phyloP scores from a whole-genome alignment of 2,888 invertebrate species.

The Leptopilina drosophilae region DNA sequence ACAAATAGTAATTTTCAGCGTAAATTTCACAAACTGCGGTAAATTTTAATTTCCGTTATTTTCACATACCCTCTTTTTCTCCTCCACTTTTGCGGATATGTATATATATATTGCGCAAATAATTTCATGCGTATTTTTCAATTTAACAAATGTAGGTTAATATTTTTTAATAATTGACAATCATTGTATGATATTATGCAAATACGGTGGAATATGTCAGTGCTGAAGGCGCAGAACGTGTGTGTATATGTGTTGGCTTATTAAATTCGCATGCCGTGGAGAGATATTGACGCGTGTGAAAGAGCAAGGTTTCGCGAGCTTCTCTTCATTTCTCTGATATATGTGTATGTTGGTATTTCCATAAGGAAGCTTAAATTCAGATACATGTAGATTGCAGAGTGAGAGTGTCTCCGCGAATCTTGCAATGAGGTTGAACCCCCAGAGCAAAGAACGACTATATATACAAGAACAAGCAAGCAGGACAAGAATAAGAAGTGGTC shows the following conservation, averaged over 20 bases:
- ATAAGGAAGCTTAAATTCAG: constrained; percentile 28
- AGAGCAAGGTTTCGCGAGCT: constrained; percentile 10
- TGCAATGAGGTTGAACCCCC: constrained; percentile 58
- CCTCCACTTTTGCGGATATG: no score
- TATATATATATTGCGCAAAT: no score
- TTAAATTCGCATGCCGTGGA: background rate
- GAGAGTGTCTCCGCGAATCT: constrained; percentile 58
- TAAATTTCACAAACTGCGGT: no score
- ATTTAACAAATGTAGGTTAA: no score
- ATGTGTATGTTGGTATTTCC: constrained; percentile 8
- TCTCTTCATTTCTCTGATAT: background rate
- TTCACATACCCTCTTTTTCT: no score
- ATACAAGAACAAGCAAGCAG: constrained; percentile 36
- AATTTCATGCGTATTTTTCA: no score
- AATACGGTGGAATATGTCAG: background rate
- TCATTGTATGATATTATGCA: background rate
- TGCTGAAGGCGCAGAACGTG: background rate
- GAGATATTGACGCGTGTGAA: no score
- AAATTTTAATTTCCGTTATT: no score
- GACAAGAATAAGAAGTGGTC: constrained; percentile 58
- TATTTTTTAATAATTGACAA: no score
- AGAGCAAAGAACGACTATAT: constrained; percentile 51
- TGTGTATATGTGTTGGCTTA: background rate
- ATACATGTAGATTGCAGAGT: constrained; percentile 10
- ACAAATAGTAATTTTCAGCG: no score